phyloP scores from a whole-genome alignment of 2,797 vertebrate species.

The Menidia menidia region DNA sequence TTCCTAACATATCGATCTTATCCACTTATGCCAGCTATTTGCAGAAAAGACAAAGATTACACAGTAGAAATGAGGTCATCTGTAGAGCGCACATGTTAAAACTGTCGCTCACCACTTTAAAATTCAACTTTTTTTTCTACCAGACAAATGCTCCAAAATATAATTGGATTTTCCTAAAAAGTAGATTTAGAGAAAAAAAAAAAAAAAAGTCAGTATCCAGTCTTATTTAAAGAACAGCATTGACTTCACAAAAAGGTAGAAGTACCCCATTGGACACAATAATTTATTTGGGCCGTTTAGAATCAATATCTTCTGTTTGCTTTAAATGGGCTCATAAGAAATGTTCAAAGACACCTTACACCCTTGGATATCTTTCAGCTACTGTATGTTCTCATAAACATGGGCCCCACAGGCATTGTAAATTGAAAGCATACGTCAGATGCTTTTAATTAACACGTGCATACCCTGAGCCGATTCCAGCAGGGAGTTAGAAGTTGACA shows the following conservation, averaged over 20 bases:
- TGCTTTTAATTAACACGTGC: neutral
- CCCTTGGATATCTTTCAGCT: neutral
- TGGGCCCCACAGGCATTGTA: neutral
- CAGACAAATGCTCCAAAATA: neutral
- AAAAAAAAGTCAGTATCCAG: too few species aligned
- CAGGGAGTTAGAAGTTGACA: neutral
- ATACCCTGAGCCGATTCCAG: neutral
- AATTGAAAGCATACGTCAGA: neutral
- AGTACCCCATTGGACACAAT: neutral
- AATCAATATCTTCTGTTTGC: neutral
- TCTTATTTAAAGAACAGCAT: too few species aligned
- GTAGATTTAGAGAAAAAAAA: too few species aligned
- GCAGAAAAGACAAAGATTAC: slow-evolving; percentile 22
- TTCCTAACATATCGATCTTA: slow-evolving; percentile 28
- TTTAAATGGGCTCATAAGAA: neutral
- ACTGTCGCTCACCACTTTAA: neutral
- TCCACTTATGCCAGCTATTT: slow-evolving; percentile 33
- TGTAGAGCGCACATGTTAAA: slow-evolving; percentile 1
- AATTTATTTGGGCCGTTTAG: neutral
- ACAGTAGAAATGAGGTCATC: slow-evolving; percentile 9
- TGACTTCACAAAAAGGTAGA: neutral
- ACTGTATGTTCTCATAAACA: neutral
- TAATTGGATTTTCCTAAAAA: neutral
- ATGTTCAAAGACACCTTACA: neutral
- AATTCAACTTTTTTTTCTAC: neutral